These are phyloP conservation scores for Mungos mungo DNA, from an alignment of 2,113 vertebrate genomes.

Conservation along the genomic window DNA sequence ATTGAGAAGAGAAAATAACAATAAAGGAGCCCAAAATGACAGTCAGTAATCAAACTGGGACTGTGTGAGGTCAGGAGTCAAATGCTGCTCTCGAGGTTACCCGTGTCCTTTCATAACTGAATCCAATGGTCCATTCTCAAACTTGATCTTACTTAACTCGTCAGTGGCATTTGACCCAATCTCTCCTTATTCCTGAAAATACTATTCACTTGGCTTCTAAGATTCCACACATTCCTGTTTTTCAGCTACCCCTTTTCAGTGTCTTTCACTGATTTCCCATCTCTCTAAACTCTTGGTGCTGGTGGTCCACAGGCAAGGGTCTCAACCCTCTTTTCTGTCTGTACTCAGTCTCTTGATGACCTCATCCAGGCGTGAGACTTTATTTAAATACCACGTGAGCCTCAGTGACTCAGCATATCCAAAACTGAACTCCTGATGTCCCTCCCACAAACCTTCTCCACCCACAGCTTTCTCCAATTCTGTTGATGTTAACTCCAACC, in stretches of 20 bases:
- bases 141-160: not conserved
- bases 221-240: not conserved
- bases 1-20: slow-evolving; percentile 5
- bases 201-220: not conserved
- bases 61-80: not conserved
- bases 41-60: not conserved
- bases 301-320: not conserved
- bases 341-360: not conserved
- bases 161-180: not conserved
- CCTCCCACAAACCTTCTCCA: slow-evolving; percentile 1
- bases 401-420: not conserved
- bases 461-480: slow-evolving; percentile 5
- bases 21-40: not conserved
- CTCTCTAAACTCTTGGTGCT: not conserved
- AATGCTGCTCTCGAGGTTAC: not conserved
- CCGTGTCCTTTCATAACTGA: not conserved
- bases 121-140: not conserved
- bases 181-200: not conserved
- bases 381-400: slow-evolving; percentile 15
- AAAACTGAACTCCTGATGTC: not conserved
- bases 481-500: not conserved
- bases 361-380: slow-evolving; percentile 18
- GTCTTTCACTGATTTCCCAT: not conserved
- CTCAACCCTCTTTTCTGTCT: not conserved
- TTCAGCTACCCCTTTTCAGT: not conserved